Percentiles rank a stretch among this genome's conserved stretches.
These are phyloP conservation scores for Lota lota DNA, from an alignment of 2,113 vertebrate genomes.

Conservation along the genomic window DNA sequence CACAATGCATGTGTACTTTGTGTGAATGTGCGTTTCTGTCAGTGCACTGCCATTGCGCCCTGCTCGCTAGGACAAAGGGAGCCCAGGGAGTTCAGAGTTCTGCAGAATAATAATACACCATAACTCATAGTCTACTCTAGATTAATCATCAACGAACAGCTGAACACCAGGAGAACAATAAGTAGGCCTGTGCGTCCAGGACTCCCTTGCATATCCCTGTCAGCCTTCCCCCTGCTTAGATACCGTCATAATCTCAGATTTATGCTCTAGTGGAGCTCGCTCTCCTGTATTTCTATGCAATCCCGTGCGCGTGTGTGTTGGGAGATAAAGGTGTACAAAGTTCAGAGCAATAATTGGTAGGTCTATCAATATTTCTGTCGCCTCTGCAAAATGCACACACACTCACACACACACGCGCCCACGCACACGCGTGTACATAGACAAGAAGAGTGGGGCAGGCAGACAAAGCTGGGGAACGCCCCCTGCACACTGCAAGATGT, in stretches of 20 bases:
- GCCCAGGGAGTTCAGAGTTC: conserved; percentile 18
- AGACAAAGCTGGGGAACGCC: conserved; percentile 78
- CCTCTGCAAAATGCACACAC: conserved; percentile 12
- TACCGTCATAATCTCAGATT: conserved; percentile 41
- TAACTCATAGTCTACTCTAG: too few species aligned
- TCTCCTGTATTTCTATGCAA: conserved; percentile 9
- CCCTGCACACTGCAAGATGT: conserved; percentile 55
- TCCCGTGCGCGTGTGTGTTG: conserved; percentile 19
- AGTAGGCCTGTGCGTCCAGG: conserved; percentile 31
- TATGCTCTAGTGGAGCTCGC: conserved; percentile 23
- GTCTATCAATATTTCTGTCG: conserved; percentile 14
- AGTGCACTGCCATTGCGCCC: conserved; percentile 30
- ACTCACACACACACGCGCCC: conserved; percentile 9
- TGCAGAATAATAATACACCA: conserved; percentile 8
- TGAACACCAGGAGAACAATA: conserved; percentile 23
- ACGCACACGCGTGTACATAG: conserved; percentile 20
- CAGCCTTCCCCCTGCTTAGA: conserved; percentile 3
- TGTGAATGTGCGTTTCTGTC: conserved; percentile 24
- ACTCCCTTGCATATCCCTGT: conserved; percentile 10
- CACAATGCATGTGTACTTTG: conserved; percentile 36
- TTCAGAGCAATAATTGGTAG: conserved; percentile 2
- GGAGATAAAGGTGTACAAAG: too few species aligned
- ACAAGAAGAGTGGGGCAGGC: conserved; percentile 41
- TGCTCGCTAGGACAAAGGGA: conserved; percentile 44
- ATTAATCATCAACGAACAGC: too few species aligned